A percentile compares a stretch with the other conserved stretches of the same genome.
These are phyloP conservation scores for Lampris incognitus DNA, from an alignment of 2,113 vertebrate species.

Conservation along the genomic window DNA sequence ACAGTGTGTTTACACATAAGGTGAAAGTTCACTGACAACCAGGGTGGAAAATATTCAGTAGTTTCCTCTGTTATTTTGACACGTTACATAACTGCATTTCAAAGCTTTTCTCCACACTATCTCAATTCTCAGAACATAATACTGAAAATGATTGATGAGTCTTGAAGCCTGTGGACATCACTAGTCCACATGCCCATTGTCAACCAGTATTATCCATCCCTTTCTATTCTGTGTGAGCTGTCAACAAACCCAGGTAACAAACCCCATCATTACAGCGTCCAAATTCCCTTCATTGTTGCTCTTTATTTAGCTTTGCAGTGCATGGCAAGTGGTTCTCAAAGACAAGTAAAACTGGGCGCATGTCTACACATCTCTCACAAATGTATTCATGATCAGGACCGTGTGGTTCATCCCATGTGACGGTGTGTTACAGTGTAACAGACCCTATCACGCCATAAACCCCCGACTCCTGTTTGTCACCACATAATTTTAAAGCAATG, in stretches of 20 bases:
- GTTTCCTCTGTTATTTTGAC: neutral
- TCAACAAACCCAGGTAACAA: neutral
- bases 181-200: neutral
- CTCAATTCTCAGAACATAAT: neutral
- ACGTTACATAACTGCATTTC: constrained; percentile 14
- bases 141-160: constrained; percentile 19
- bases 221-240: neutral
- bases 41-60: neutral
- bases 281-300: neutral
- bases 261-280: neutral
- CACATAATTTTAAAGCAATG: neutral
- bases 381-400: neutral
- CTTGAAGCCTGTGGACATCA: neutral
- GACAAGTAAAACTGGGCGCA: neutral
- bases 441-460: no score
- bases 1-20: no score
- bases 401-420: neutral
- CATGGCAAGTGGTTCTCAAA: neutral
- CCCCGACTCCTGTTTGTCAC: no score
- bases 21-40: neutral
- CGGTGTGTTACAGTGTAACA: neutral
- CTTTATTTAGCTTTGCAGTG: neutral
- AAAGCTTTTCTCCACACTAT: constrained; percentile 3
- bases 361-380: neutral
- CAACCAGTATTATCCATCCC: neutral